phyloP scores from a whole-genome alignment of 2,888 invertebrate species.

The Aphrophora alni region DNA sequence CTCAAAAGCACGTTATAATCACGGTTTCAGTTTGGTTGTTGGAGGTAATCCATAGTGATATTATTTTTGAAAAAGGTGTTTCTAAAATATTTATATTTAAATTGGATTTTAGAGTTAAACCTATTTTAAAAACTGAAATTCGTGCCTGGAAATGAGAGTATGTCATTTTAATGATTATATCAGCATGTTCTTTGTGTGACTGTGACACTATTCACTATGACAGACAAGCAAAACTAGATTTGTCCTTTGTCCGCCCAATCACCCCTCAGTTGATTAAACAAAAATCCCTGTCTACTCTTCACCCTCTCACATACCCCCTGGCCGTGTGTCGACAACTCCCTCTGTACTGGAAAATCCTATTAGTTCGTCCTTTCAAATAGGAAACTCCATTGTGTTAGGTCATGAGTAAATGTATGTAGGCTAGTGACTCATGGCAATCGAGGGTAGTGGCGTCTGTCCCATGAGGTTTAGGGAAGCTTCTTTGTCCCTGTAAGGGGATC shows the following conservation, averaged over 20 bases:
- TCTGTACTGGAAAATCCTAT: not conserved
- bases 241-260: not conserved
- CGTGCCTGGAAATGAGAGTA: too few relatives aligned
- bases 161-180: too few relatives aligned
- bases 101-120: too few relatives aligned
- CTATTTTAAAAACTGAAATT: too few relatives aligned
- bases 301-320: not conserved
- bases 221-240: not conserved
- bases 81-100: too few relatives aligned
- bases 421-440: not conserved
- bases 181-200: too few relatives aligned
- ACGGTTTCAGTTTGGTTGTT: too few relatives aligned
- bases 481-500: not conserved
- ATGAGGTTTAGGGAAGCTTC: not conserved
- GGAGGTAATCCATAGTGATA: too few relatives aligned
- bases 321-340: not conserved
- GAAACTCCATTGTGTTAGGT: not conserved
- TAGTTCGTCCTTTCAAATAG: not conserved
- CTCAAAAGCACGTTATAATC: too few relatives aligned
- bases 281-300: not conserved
- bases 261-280: not conserved
- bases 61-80: too few relatives aligned
- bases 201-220: not conserved
- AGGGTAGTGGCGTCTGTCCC: not conserved
- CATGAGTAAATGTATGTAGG: not conserved